Evolutionary conservation across 2,888 invertebrate species (phyloP), one percentile per base, ranked within the genome.

Genomic region (Tetragnatha montana): DNA sequence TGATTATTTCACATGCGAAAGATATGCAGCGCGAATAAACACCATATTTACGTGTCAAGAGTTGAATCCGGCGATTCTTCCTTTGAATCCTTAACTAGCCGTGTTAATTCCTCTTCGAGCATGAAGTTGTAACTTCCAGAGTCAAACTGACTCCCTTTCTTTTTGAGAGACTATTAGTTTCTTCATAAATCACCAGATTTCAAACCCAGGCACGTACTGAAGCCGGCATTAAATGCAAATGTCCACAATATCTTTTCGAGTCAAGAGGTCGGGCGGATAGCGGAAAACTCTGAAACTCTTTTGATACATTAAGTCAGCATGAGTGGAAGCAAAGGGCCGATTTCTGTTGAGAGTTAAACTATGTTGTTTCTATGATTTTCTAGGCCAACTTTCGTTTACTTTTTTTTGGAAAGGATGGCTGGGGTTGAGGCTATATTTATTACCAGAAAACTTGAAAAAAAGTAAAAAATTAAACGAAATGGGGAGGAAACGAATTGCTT

Each of bases 271-370:
- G 49, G 21, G 73, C 17, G 73, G 73, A 51, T 17, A 75, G 51
- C 19, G 17, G 75, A 68, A 47, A 60, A 50, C 73, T 74, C 71
- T 10, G 51, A 50, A 78, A 76, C 69, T 69, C 79, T 83, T 87
- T 88, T 88, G 83, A 88, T 83, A 88, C 83, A 88, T 88, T 88
- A 73, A 79, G 70, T 88, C 75, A 47, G 79, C 79, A 74, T 79
- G 78, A 82, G 47, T 76, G n/a, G 81, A 81, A 76, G 81, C 68
- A 21, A n/a, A n/a, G 68, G 79, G 79, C 79, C 47, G 69, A 73
- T 47, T 50, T 21, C 79, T 88, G n/a, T n/a, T n/a, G 80, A 83
- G 79, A 83, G 88, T 79, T 74, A 88, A 88, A 83, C 79, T 83
- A 83, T 88, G 88, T 88, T 73, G 79, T 68, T 83, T 73, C 21